phyloP scores from a whole-genome alignment of 1,140 invertebrate species.

The Cotesia typhae region DNA sequence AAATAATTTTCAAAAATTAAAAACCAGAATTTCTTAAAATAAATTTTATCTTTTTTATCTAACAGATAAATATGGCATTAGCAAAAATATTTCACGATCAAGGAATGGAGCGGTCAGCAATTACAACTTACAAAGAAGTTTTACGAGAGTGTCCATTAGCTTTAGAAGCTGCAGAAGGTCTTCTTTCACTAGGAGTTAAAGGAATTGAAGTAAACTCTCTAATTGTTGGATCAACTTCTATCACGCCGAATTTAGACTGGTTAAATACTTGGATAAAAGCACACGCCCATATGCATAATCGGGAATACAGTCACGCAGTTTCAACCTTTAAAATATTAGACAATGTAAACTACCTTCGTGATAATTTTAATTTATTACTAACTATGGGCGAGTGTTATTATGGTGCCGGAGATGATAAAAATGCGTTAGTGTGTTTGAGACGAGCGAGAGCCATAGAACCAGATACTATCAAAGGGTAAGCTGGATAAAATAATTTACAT shows the following conservation, averaged over 20 bases:
- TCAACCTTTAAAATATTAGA: slow-evolving; percentile 72
- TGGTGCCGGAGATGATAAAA: slow-evolving; percentile 68
- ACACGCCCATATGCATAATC: slow-evolving; percentile 70
- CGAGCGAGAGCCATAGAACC: slow-evolving; percentile 69
- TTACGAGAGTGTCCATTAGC: slow-evolving; percentile 79
- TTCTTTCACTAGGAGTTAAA: slow-evolving; percentile 75
- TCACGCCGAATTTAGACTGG: slow-evolving; percentile 68
- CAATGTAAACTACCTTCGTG: slow-evolving; percentile 68
- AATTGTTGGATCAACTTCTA: slow-evolving; percentile 68
- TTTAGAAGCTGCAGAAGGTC: slow-evolving; percentile 74
- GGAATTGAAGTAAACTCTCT: slow-evolving; percentile 76
- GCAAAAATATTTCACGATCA: slow-evolving; percentile 76
- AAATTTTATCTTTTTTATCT: not conserved
- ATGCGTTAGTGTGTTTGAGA: slow-evolving; percentile 63
- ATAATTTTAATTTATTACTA: slow-evolving; percentile 73
- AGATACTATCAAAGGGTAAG: slow-evolving; percentile 65
- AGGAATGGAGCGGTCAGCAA: slow-evolving; percentile 77
- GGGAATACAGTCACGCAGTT: slow-evolving; percentile 73
- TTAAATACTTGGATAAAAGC: slow-evolving; percentile 76
- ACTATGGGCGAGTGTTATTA: slow-evolving; percentile 75
- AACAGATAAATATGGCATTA: slow-evolving; percentile 72
- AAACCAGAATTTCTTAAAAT: not conserved
- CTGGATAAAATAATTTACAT: slow-evolving; percentile 24
- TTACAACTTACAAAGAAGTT: slow-evolving; percentile 80
- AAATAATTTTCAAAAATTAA: not conserved